Evolutionary conservation across 2,797 vertebrate genomes (phyloP), one percentile per base, ranked within the genome.

Genomic region (Pyrocephalus nanus): DNA sequence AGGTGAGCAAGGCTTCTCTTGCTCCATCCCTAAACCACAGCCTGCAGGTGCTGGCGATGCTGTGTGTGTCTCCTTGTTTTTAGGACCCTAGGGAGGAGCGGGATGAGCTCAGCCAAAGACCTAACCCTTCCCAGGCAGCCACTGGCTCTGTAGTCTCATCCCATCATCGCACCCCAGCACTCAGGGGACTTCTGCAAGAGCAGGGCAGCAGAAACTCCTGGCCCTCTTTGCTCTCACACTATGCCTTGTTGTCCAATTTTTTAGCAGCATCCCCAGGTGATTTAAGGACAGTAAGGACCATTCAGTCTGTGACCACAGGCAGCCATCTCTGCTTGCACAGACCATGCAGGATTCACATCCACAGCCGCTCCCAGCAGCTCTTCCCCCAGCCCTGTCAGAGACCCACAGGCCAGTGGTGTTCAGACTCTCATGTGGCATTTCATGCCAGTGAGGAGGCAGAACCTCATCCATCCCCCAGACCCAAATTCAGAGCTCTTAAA

Each of bases 361-460:
- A 1, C 6, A 12, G n/a, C 40, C 1, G 0, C 62, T 66, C 27
- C 6, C 47, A 84, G 34, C 50, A 84, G 21, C 50, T 50, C 42
- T 51, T 55, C 18, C 32, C 26, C 34, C 45, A 69, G 67, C 32
- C 29, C 47, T 3, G 1, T 2, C 6, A 2, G 36, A 57, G 8
- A 90, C 1, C 20, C 25, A 17, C 0, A 5, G 34, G 12, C 23
- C 58, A 80, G 60, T 2, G 7, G 48, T 48, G 4, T n/a, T 77
- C 73, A 75, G 50, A 20, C 12, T 82, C 43, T 60, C 3, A 0
- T 19, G 51, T 74, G 79, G 80, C 72, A 84, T 23, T 62, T 67
- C 27, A 30, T 22, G 77, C 13, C 58, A 51, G 1, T 9, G 61
- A 43, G 51, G 17, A 38, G 17, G 27, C 48, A 78, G 67, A 69